Conservation (phyloP, 2,888 invertebrate species). For the Pelosia muscerda region DNA sequence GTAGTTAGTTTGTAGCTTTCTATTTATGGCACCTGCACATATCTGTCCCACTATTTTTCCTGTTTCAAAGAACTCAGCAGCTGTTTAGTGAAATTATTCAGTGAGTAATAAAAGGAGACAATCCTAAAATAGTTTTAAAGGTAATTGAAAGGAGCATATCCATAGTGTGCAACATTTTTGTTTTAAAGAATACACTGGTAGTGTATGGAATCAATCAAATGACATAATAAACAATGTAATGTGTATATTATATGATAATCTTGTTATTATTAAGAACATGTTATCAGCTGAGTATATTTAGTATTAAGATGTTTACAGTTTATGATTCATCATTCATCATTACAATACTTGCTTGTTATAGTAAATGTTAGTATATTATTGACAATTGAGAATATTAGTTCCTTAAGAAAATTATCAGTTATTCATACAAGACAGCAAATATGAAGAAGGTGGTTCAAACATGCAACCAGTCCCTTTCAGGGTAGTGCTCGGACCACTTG, state of each 20-base stretch:
- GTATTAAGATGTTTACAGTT: not conserved
- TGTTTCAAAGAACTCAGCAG: not conserved
- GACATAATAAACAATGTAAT: not conserved
- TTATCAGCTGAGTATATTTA: not conserved
- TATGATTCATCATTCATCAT: not conserved
- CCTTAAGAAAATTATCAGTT: not conserved
- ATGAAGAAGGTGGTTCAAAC: no score
- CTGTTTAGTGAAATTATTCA: not conserved
- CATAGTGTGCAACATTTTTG: not conserved
- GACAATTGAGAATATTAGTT: not conserved
- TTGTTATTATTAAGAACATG: constrained; percentile 1
- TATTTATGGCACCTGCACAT: not conserved
- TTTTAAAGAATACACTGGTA: not conserved
- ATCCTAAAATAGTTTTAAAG: no score
- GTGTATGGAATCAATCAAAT: not conserved
- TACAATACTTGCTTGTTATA: not conserved
- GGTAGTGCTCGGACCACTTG: no score
- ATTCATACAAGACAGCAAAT: no score
- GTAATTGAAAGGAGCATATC: no score
- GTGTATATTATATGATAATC: not conserved
- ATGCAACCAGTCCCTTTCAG: no score
- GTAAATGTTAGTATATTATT: not conserved
- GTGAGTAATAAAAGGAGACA: not conserved
- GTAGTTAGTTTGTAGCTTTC: not conserved
- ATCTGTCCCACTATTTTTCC: no score